Evolutionary conservation across 2,797 vertebrate genomes (phyloP).

Genomic region (Chrosomus eos): DNA sequence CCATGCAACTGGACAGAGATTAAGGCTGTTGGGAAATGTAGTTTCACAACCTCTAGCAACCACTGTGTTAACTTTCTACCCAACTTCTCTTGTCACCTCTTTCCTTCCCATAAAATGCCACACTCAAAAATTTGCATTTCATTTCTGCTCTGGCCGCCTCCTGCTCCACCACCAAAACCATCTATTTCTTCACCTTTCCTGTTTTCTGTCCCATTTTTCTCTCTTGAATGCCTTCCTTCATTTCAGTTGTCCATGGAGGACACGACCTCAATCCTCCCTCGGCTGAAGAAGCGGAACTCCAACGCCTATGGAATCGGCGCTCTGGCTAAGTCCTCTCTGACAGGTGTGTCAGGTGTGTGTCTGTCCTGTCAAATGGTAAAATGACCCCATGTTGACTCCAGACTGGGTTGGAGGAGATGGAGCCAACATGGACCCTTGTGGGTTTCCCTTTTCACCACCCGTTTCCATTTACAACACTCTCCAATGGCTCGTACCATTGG

Average conservation of each 20-base stretch:
- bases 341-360: constrained; percentile 94
- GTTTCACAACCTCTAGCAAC: constrained; percentile 49
- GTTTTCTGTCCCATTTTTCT: constrained; percentile 44
- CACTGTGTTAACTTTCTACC: constrained; percentile 55
- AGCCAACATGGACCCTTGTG: constrained; percentile 83
- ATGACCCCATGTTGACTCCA: constrained; percentile 81
- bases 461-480: constrained; percentile 68
- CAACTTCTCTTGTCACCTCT: constrained; percentile 61
- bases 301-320: constrained; percentile 98
- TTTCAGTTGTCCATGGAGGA: constrained; percentile 98
- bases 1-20: constrained; percentile 51
- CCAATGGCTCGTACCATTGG: constrained; percentile 83
- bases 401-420: constrained; percentile 69
- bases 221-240: constrained; percentile 63
- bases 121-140: constrained; percentile 84
- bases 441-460: constrained; percentile 79
- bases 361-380: constrained; percentile 80
- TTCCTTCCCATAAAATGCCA: constrained; percentile 62
- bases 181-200: constrained; percentile 59
- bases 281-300: constrained; percentile 93
- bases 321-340: constrained; percentile 99
- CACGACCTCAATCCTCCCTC: constrained; percentile 97
- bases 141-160: constrained; percentile 68
- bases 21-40: constrained; percentile 61
- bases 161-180: constrained; percentile 50